A percentile compares a stretch with the other conserved stretches of the same genome.
Conservation (phyloP, 2,797 vertebrate genomes). For the Chiroxiphia lanceolata region DNA sequence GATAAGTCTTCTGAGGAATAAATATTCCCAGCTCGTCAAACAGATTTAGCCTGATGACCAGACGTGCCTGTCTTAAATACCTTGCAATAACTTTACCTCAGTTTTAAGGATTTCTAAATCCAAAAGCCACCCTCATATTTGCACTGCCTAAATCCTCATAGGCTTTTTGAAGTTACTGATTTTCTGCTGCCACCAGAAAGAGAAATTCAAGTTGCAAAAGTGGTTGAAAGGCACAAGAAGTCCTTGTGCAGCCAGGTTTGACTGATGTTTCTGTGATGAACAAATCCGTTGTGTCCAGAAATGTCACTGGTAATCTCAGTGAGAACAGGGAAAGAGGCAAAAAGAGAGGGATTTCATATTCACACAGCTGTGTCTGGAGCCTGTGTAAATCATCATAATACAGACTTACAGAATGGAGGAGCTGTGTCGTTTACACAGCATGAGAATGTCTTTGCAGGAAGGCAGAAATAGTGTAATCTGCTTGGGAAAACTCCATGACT, state of each 20-base stretch:
- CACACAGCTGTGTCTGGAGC: neutral
- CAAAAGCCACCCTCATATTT: neutral
- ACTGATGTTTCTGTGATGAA: neutral
- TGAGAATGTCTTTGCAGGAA: neutral
- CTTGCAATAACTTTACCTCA: neutral
- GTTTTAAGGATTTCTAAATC: neutral
- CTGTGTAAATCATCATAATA: neutral
- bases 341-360: neutral
- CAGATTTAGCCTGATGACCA: neutral
- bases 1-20: neutral
- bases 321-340: neutral
- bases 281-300: neutral
- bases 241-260: neutral
- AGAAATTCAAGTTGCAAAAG: neutral
- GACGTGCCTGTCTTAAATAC: neutral
- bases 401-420: neutral
- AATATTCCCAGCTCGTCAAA: neutral
- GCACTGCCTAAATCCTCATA: neutral
- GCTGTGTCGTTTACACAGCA: neutral
- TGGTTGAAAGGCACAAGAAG: neutral
- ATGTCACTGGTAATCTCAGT: neutral
- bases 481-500: neutral
- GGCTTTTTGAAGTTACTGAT: neutral
- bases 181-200: neutral
- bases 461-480: neutral